Percentiles rank a stretch among this genome's conserved stretches.
Conservation (phyloP, 2,888 invertebrate species). For the Cerceris rybyensis region DNA sequence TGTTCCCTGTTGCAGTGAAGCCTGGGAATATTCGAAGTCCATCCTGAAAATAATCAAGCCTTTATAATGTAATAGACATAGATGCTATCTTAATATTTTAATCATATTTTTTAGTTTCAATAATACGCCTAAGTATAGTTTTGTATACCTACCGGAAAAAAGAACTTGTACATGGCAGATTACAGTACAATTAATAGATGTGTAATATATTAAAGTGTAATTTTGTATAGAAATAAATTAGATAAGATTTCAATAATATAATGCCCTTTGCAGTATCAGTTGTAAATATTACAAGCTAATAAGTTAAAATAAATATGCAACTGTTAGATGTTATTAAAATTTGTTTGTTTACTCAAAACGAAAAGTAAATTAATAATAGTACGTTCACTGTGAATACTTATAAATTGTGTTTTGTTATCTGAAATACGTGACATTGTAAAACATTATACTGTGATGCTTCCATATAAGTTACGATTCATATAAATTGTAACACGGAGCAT, state of each 20-base stretch:
- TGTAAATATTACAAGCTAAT: conserved; percentile 59
- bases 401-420: conserved; percentile 3
- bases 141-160: conserved; percentile 56
- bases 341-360: conserved; percentile 19
- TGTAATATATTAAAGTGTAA: conserved; percentile 55
- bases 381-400: neutral
- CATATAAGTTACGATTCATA: conserved; percentile 11
- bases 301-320: conserved; percentile 61
- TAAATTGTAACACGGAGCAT: neutral
- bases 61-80: conserved; percentile 63
- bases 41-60: conserved; percentile 79
- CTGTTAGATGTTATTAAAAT: conserved; percentile 42
- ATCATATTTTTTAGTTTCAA: conserved; percentile 41
- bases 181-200: conserved; percentile 53
- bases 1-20: conserved; percentile 73
- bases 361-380: neutral
- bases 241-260: conserved; percentile 43
- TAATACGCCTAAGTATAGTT: conserved; percentile 59
- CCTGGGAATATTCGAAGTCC: conserved; percentile 80
- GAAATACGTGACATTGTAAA: neutral
- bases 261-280: conserved; percentile 39
- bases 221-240: conserved; percentile 67
- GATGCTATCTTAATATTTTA: conserved; percentile 51
- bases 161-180: conserved; percentile 54
- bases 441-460: neutral